Evolutionary conservation across 2,888 invertebrate species (phyloP), one percentile per base, ranked within the genome.

Genomic region (Prenolepis imparis): DNA sequence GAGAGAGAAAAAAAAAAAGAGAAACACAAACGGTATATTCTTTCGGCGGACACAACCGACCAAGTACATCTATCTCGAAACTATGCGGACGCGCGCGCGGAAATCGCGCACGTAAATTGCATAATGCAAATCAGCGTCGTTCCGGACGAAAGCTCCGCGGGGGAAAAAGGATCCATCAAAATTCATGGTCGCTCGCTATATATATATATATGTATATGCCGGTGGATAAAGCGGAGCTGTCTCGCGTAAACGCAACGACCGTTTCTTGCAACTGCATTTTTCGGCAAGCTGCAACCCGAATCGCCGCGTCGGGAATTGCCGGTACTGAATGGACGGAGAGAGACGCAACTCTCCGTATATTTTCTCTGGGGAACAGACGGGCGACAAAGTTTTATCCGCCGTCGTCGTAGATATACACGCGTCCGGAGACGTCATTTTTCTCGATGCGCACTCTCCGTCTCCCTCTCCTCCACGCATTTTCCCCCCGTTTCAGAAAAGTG

Each of bases 301-400:
- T 67, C 39, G 68, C 67, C 55, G 67, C 77, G 55, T 11, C 39
- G 78, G 57, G 70, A 70, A 72, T 72, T 41, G 28, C 18, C 21
- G 21, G 59, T 44, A 4, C 70, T 41, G 41, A 70, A 57, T 41
- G 57, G 78, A 32, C 70, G 61, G 28, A 28, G 28, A 28, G 70
- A 18, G 73, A 32, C 21, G 36, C 15, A 3, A n/a, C 39, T 32
- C 73, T 41, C 57, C 15, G 68, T 39, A 57, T 57, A 52, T 78
- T 44, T 57, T 75, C 39, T 28, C 52, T 18, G 57, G 36, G 67
- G 64, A 74, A 84, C n/a, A n/a, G n/a, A n/a, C 66, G 80, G 41
- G 52, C 78, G 78, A 83, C 77, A 83, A 75, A 87, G 80, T 85
- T 81, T 87, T 67, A 48, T 61, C 63, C n/a, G 32, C 39, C 72